A percentile compares a stretch with the other conserved stretches of the same genome.
Evolutionary conservation across 1,140 invertebrate genomes (phyloP).

Genomic region (Dendrolimus kikuchii): DNA sequence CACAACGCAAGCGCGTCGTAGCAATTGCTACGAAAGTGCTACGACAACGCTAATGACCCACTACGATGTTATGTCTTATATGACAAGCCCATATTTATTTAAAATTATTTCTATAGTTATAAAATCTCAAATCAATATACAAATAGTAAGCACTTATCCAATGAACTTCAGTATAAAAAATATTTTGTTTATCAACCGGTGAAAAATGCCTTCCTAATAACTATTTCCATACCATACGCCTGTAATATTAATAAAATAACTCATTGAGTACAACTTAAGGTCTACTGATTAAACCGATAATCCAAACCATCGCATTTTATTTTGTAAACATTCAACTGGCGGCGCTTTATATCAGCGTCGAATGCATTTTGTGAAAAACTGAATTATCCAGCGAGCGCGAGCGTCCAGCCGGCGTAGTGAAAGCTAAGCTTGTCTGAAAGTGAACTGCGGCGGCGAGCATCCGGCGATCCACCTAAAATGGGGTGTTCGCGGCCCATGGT

Average conservation of each 20-base stretch:
- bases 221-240: constrained; percentile 2
- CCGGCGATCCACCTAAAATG: constrained; percentile 77
- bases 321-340: constrained; percentile 12
- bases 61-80: too few relatives aligned
- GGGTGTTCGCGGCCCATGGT: constrained; percentile 74
- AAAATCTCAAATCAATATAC: too few relatives aligned
- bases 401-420: constrained; percentile 39
- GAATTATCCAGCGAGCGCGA: constrained; percentile 2
- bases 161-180: background rate
- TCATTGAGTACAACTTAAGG: constrained; percentile 2
- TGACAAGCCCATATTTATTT: too few relatives aligned
- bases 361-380: constrained; percentile 1
- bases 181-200: background rate
- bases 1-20: too few relatives aligned
- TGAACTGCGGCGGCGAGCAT: constrained; percentile 27
- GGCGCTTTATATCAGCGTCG: background rate
- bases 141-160: too few relatives aligned
- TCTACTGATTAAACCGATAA: constrained; percentile 1
- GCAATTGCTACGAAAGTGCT: too few relatives aligned
- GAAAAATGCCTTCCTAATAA: background rate
- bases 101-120: too few relatives aligned
- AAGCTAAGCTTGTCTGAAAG: constrained; percentile 67
- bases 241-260: background rate
- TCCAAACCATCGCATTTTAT: constrained; percentile 10
- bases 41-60: too few relatives aligned